Evolutionary conservation across 2,888 invertebrate species (phyloP), one percentile per base, ranked within the genome.

Genomic region (Rotaria socialis): DNA sequence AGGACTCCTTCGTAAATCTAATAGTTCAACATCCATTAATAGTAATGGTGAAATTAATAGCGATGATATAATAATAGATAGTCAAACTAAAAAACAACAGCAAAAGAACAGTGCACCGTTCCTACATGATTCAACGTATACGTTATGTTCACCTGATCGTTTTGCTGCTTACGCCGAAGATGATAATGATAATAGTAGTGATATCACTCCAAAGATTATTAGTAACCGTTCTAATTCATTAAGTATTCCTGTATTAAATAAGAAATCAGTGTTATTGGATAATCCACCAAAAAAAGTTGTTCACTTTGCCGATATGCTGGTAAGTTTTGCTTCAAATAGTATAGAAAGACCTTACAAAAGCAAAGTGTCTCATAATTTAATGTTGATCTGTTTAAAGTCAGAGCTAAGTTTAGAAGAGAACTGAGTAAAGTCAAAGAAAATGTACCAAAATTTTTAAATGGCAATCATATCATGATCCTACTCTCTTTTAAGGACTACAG

Each of bases 281-380:
- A 80, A 80, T 47, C 19, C 80, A 47, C 80, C 80, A n/a, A 80
- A 80, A n/a, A 80, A 80, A 80, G 47, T 47, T 47, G 80, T 80
- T 47, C 80, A 24, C 3, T 80, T 80, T 47, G 80, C 80, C 5
- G 80, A 80, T n/a, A 47, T 47, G 47, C 11, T 80, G 43, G 80
- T 80, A 80, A 14, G 80, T 47, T 14, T 35, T 67, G 14, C 24
- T 35, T 35, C 35, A 35, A 35, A 35, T 35, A 35, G 35, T 35
- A 35, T 35, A 35, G 35, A 35, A 35, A 35, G 35, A 35, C 35
- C 1, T 35, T 35, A 35, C 35, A 35, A 35, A 35, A 35, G 35
- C 35, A 35, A 35, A 35, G 35, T 2, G 35, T 35, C 35, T 35
- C 35, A 35, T 35, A 35, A 35, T 35, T 35, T 35, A 35, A 35